Evolutionary conservation across 2,113 vertebrate species (phyloP), one percentile per base, ranked within the genome.

Genomic region (Gambusia affinis): DNA sequence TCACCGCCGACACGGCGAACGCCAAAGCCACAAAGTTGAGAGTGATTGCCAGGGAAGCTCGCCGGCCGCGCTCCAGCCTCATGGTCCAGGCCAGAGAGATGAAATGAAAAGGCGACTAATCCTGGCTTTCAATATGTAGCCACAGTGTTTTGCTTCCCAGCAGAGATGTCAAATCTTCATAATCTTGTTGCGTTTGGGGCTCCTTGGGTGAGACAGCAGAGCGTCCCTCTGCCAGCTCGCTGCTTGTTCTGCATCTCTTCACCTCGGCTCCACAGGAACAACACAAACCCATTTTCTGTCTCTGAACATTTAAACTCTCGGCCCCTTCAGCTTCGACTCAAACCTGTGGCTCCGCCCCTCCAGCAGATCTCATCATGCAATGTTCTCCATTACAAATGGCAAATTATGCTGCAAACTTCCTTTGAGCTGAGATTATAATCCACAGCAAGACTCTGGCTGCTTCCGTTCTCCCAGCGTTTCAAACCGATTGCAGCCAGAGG

Each of bases 1-100:
- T 93, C 75, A 97, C 87, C 0, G 97, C 95, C 0, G 95, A 95
- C 37, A 98, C 65, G 24, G 96, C 96, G 81, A 97, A 95, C 22
- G 87, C 77, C 8, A 98, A 92, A 1, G 96, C 95, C 67, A 97
- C 89, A 37, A 95, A 89, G 82, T 94, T 92, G 79, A 97, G 94
- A 0, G 93, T 94, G 74, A 98, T 93, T 0, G 95, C 95, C 85
- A 96, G 93, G 11, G 94, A 95, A 31, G 92, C 94, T 93, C 91
- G 92, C 81, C 92, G 94, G 60, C 92, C 31, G 28, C 88, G 87
- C 85, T 93, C 94, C 78, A 92, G 87, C 84, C 92, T 95, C 85
- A 94, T 94, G 85, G 81, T 91, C 73, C 42, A 82, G 88, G 83
- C 81, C 74, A 72, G 70, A 82, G 75, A 89, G 67, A 88, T 30